Evolutionary conservation across 2,888 invertebrate genomes (phyloP), one percentile per base, ranked within the genome.

Genomic region (Chesias legatella): DNA sequence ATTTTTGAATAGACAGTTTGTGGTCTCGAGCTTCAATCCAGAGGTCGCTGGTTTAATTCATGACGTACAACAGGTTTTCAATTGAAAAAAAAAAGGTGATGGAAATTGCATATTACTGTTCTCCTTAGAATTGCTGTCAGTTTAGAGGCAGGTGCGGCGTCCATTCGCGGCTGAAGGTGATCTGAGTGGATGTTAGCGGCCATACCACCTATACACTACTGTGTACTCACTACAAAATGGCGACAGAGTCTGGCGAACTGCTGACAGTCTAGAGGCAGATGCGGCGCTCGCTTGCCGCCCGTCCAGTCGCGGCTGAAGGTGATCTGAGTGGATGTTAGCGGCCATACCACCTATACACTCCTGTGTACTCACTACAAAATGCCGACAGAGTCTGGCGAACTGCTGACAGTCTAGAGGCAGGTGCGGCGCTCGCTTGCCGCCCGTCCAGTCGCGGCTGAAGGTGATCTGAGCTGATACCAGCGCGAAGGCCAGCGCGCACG

Each of bases 111-210:
- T n/a, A n/a, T n/a, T n/a, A n/a, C n/a, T n/a, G n/a, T n/a, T n/a
- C n/a, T n/a, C n/a, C n/a, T n/a, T n/a, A n/a, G 60, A 86, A 81
- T 60, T 85, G 82, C 0, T 63, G 65, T 51, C 86, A 86, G 67
- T 86, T 85, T 5, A 83, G 61, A 1, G 74, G 63, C 0, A 72
- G 40, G 2, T 63, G 72, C 0, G 79, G 74, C 1, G 74, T 67
- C 86, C 86, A 86, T 74, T 88, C 86, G 31, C 84, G 77, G 63
- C 86, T 85, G 74, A 88, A 88, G n/a, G 86, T 85, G 56, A 88
- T 80, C 67, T 88, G 86, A 6, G 84, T 75, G 0, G 83, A 73
- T 17, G 77, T 83, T 62, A 84, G 67, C 56, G 77, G 62, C 43
- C 60, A 60, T 50, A 78, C 45, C 61, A 75, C 44, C 20, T 59